Conservation (phyloP, 2,888 invertebrate genomes). For the Tholera decimalis region DNA sequence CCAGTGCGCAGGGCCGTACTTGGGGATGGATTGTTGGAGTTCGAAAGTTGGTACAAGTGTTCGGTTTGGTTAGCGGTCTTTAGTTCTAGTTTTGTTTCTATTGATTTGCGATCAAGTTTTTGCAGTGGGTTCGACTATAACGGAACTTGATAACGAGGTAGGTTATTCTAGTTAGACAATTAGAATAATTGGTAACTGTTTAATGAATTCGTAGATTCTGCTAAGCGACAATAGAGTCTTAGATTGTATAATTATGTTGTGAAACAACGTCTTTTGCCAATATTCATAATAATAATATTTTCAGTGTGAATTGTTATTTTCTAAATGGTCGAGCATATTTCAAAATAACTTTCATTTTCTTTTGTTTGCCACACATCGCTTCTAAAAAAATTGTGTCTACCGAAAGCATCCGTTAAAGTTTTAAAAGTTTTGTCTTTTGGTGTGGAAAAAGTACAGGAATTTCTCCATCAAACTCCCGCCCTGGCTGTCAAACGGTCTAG, state of each 20-base stretch:
- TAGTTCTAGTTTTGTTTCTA: constrained; percentile 77
- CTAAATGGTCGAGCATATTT: neutral
- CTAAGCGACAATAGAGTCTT: neutral
- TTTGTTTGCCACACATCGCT: no score
- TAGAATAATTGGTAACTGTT: constrained; percentile 16
- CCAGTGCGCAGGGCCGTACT: constrained; percentile 89
- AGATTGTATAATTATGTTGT: neutral
- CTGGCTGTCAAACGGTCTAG: constrained; percentile 73
- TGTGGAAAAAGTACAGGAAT: neutral
- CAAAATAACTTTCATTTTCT: neutral
- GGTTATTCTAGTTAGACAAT: constrained; percentile 33
- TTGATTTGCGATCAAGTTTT: constrained; percentile 71
- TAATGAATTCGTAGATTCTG: neutral
- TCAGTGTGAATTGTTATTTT: neutral
- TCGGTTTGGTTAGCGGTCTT: constrained; percentile 78
- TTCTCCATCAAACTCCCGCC: constrained; percentile 61
- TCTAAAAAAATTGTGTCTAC: neutral
- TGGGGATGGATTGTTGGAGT: constrained; percentile 81
- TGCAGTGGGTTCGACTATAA: constrained; percentile 54
- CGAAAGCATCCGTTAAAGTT: neutral
- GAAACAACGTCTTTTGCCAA: neutral
- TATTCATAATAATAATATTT: neutral
- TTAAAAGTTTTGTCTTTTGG: neutral
- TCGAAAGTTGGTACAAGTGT: constrained; percentile 78
- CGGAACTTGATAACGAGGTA: constrained; percentile 48